Base-by-base conservation (phyloP, 2,888 invertebrate genomes). In the Platycheirus rosarum region DNA sequence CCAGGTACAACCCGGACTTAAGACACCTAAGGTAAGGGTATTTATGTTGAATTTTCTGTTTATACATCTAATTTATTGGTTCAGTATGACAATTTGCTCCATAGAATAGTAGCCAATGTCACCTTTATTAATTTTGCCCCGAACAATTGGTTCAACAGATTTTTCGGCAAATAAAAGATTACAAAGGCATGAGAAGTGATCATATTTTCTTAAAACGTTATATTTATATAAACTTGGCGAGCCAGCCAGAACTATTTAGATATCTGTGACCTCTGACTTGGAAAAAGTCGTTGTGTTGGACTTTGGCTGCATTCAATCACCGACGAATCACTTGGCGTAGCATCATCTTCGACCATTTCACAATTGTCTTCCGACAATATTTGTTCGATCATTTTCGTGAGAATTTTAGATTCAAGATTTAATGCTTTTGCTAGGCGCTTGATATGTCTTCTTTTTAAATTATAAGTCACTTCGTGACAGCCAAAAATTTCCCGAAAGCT, bases 291-390 rank as follows among this genome's bases (percentile, higher is more conserved):
- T 11, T 66, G 76, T 2, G 82, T 40, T 37, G 82, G 77, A 23
- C 82, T 82, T 48, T 77, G 82, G n/a, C 82, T 82, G 32, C 82
- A 82, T 37, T 71, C 68, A 8, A 82, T 26, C 0, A 63, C 49
- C 11, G 82, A 82, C 0, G 62, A 49, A 16, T 40, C 57, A 16
- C 76, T 82, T 35, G 3, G 11, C 7, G 14, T 13, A 1, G 3
- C 23, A 40, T 68, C 68, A 32, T 71, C 68, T 18, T 53, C 37
- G 2, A 48, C 0, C 1, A 20, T 6, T 18, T 8, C 18, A 29
- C 5, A 11, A 13, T 48, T 11, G 26, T 62, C 76, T 26, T 55
- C 55, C 1, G 29, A 11, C 9, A 82, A 20, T 23, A 77, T 37
- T 6, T 26, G 14, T 11, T 82, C 68, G 9, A 82, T 82, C 4